These are phyloP conservation scores for Amblyjoppa proteus DNA, from an alignment of 2,888 invertebrate species.

Conservation along the genomic window DNA sequence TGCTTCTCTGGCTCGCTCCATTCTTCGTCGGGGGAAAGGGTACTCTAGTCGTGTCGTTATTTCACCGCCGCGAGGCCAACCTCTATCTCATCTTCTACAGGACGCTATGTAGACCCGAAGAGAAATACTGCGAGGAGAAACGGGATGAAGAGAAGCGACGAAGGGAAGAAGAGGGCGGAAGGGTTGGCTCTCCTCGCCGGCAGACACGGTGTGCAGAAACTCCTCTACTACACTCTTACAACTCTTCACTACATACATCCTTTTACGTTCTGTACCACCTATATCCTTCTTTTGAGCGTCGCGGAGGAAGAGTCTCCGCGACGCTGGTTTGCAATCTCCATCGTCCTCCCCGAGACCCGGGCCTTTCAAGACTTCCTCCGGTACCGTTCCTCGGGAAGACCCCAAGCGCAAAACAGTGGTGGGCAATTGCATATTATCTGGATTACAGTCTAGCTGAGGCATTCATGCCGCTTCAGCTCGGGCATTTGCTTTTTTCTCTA, in stretches of 20 bases:
- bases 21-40: conserved; percentile 61
- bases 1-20: conserved; percentile 67
- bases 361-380: conserved; percentile 52
- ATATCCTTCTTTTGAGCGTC: conserved; percentile 68
- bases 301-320: conserved; percentile 49
- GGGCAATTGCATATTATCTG: conserved; percentile 66
- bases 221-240: conserved; percentile 56
- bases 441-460: conserved; percentile 20
- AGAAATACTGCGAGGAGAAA: conserved; percentile 46
- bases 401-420: conserved; percentile 44
- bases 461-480: conserved; percentile 6
- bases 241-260: conserved; percentile 65
- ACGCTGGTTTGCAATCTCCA: conserved; percentile 69
- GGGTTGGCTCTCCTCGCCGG: conserved; percentile 58
- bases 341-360: conserved; percentile 63
- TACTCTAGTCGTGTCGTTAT: conserved; percentile 81
- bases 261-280: conserved; percentile 56
- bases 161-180: conserved; percentile 55
- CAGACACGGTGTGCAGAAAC: conserved; percentile 61
- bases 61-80: conserved; percentile 81
- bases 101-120: conserved; percentile 60
- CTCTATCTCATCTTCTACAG: conserved; percentile 78
- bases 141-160: conserved; percentile 69
- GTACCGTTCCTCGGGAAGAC: conserved; percentile 30
- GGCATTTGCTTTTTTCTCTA: neutral